Evolutionary conservation across 2,113 vertebrate genomes (phyloP).

Genomic region (Asarcornis scutulata): DNA sequence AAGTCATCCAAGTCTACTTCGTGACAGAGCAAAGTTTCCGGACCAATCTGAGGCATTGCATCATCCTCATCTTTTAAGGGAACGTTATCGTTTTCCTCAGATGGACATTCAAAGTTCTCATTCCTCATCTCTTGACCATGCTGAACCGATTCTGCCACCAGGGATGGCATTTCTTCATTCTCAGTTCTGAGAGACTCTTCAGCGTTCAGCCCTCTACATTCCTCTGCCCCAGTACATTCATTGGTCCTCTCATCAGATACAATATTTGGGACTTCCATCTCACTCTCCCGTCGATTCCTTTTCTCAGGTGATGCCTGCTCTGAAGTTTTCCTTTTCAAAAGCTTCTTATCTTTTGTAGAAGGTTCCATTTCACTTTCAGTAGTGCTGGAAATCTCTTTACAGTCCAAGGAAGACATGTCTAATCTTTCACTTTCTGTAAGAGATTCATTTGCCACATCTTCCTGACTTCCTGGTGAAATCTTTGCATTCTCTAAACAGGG

Average conservation of each 20-base stretch:
- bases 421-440: conserved; percentile 64
- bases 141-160: conserved; percentile 73
- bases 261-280: conserved; percentile 77
- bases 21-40: conserved; percentile 92
- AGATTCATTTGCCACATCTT: conserved; percentile 70
- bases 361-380: conserved; percentile 82
- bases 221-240: conserved; percentile 70
- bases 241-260: conserved; percentile 73
- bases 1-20: conserved; percentile 95
- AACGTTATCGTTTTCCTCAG: conserved; percentile 29
- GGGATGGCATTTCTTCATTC: conserved; percentile 80
- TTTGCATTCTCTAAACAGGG: conserved; percentile 75
- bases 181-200: conserved; percentile 74
- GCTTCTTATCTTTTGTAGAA: conserved; percentile 80
- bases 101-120: conserved; percentile 18
- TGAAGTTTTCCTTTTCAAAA: conserved; percentile 85
- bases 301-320: conserved; percentile 87
- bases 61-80: conserved; percentile 77
- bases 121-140: conserved; percentile 31
- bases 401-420: conserved; percentile 72
- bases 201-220: conserved; percentile 48
- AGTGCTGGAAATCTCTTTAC: conserved; percentile 69
- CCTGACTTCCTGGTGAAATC: conserved; percentile 60
- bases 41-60: conserved; percentile 88
- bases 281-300: conserved; percentile 81